Percentiles rank a stretch among this genome's conserved stretches.
These are phyloP conservation scores for Leptodirus hochenwartii DNA, from an alignment of 2,888 invertebrate species.

Conservation along the genomic window DNA sequence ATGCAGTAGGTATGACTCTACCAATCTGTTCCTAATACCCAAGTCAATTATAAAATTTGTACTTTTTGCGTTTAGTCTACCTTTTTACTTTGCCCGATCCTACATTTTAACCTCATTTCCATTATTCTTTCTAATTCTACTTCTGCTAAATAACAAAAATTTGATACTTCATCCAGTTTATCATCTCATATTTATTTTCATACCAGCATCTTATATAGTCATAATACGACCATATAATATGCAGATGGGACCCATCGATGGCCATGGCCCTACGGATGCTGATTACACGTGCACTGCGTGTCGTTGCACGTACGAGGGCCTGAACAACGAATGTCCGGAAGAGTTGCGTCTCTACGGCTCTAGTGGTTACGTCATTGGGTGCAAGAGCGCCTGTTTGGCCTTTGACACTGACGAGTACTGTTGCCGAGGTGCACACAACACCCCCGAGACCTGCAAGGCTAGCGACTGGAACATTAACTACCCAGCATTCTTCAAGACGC, in stretches of 20 bases:
- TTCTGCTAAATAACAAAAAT: too few relatives aligned
- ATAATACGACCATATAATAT: too few relatives aligned
- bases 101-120: too few relatives aligned
- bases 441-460: conserved; percentile 20
- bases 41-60: too few relatives aligned
- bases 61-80: too few relatives aligned
- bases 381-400: conserved; percentile 18
- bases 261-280: conserved; percentile 12
- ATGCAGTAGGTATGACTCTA: too few relatives aligned
- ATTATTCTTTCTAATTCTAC: too few relatives aligned
- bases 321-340: conserved; percentile 12
- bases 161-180: too few relatives aligned
- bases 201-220: too few relatives aligned
- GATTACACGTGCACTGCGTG: conserved; percentile 11
- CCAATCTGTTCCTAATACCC: too few relatives aligned
- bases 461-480: conserved; percentile 18
- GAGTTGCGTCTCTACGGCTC: conserved; percentile 9
- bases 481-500: conserved; percentile 25
- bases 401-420: conserved; percentile 24
- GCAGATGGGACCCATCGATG: conserved; percentile 14
- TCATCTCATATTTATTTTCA: too few relatives aligned
- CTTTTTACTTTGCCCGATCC: too few relatives aligned
- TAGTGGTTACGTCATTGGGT: conserved; percentile 10
- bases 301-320: conserved; percentile 10
- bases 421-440: conserved; percentile 21